These are phyloP conservation scores for Poeciliopsis retropinna DNA, from an alignment of 2,113 vertebrate species.

Conservation along the genomic window DNA sequence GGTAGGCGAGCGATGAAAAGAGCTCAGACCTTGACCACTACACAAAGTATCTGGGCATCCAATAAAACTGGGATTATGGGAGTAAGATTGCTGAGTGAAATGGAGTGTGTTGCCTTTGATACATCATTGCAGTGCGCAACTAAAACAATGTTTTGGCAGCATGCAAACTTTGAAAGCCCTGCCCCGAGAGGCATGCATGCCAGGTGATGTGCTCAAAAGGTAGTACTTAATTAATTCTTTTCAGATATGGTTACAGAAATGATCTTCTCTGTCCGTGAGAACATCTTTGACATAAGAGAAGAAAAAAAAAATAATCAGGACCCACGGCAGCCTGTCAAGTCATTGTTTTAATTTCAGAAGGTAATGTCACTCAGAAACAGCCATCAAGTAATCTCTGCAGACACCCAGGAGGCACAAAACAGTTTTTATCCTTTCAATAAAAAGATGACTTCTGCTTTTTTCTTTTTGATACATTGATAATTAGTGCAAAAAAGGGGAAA, in stretches of 20 bases:
- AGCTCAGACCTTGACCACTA: not conserved
- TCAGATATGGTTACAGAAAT: conserved; percentile 13
- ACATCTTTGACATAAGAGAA: no score
- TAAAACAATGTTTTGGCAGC: conserved; percentile 49
- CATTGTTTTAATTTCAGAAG: no score
- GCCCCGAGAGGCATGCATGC: conserved; percentile 40
- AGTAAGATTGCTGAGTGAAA: conserved; percentile 37
- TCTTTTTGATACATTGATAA: no score
- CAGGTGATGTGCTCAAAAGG: conserved; percentile 55
- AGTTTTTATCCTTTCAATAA: no score
- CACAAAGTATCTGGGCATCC: conserved; percentile 30
- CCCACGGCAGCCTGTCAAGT: no score
- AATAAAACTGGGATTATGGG: conserved; percentile 64
- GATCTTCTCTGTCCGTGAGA: no score
- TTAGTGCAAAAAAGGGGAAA: no score
- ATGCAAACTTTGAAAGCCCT: conserved; percentile 49
- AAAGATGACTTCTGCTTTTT: no score
- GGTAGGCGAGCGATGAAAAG: conserved; percentile 1
- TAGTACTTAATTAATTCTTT: conserved; percentile 66
- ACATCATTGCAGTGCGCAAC: conserved; percentile 52
- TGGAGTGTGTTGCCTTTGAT: conserved; percentile 45
- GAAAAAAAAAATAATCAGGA: no score
- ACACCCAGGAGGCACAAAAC: no score
- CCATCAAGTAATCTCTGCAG: no score
- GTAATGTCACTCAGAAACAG: no score